A percentile compares a stretch with the other conserved stretches of the same genome.
Evolutionary conservation across 2,113 vertebrate species (phyloP).

Genomic region (Jaculus jaculus): DNA sequence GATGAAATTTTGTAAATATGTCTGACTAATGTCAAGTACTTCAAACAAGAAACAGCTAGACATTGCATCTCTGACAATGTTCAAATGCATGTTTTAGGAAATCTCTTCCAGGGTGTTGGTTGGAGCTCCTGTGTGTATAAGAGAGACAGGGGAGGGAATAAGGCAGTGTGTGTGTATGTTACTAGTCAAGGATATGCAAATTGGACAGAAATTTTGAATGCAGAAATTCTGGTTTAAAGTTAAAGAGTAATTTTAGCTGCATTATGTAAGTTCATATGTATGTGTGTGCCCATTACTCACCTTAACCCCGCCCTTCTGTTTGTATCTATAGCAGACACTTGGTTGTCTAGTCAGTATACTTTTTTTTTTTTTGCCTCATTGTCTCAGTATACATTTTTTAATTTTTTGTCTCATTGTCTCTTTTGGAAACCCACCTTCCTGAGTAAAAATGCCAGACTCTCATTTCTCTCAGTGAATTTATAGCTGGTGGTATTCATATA

Average conservation of each 20-base stretch:
- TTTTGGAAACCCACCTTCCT: not conserved
- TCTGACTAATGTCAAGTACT: not conserved
- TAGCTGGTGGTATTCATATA: not conserved
- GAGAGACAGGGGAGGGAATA: not conserved
- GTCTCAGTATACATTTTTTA: too few species aligned
- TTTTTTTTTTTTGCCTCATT: not conserved
- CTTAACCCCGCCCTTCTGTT: not conserved
- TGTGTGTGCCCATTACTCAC: not conserved
- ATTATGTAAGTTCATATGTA: too few species aligned
- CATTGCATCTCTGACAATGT: not conserved
- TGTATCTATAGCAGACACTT: not conserved
- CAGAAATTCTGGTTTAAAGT: not conserved
- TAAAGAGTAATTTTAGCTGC: not conserved
- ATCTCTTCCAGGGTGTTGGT: not conserved
- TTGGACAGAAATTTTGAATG: not conserved
- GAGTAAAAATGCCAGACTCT: not conserved
- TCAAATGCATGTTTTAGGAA: conserved; percentile 16
- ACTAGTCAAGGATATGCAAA: not conserved
- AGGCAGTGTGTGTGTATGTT: not conserved
- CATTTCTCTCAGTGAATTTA: not conserved
- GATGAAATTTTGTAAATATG: not conserved
- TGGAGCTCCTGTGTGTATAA: not conserved
- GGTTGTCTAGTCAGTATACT: not conserved
- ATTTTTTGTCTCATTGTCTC: not conserved
- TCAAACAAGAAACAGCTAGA: not conserved